Base-by-base conservation (phyloP, 92 coral and sea anemone genomes). In the Porites divaricata region DNA sequence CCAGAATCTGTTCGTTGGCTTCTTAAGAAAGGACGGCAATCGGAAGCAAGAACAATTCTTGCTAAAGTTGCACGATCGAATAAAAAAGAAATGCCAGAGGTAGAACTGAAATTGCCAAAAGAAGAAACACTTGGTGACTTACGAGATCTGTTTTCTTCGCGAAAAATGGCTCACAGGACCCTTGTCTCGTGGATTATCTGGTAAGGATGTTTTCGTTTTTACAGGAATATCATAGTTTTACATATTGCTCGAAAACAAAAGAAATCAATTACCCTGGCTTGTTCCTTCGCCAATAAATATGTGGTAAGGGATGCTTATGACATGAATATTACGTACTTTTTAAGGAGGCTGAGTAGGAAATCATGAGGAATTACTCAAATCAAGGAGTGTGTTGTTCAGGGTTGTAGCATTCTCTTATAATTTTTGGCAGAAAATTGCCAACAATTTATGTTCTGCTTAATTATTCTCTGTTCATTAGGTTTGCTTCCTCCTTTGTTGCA, bases 1-100 rank as follows among this genome's bases (percentile, higher is more conserved):
- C 90, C 93, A 58, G 93, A 90, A 74, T 90, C 93, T 49, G 89
- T 85, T 13, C 93, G 93, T 11, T 90, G 93, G 93, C 87, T 86
- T 48, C 75, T 81, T 7, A 76, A 80, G 81, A 90, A 86, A 56
- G 90, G 87, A 2, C 78, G 80, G 19, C 58, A 59, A 22, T 22
- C 74, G 12, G 93, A 90, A 45, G 90, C 89, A 13, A 80, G 62
- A 74, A 6, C 41, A 65, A 84, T 25, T n/a, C 52, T 89, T 0
- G 19, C 67, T 9, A 68, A 79, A 10, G 80, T 82, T 4, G 90
- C 93, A 13, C 26, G 63, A 41, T 15, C 81, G 22, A 90, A 90
- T 75, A 83, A 88, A 1, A 79, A 57, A 50, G 67, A 64, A 54
- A 65, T 81, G 72, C 80, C 77, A 9, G 87, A 88, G 9, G 74